A percentile compares a stretch with the other conserved stretches of the same genome.
These are phyloP conservation scores for Portunus trituberculatus DNA, from an alignment of 1,140 invertebrate genomes.

Conservation along the genomic window DNA sequence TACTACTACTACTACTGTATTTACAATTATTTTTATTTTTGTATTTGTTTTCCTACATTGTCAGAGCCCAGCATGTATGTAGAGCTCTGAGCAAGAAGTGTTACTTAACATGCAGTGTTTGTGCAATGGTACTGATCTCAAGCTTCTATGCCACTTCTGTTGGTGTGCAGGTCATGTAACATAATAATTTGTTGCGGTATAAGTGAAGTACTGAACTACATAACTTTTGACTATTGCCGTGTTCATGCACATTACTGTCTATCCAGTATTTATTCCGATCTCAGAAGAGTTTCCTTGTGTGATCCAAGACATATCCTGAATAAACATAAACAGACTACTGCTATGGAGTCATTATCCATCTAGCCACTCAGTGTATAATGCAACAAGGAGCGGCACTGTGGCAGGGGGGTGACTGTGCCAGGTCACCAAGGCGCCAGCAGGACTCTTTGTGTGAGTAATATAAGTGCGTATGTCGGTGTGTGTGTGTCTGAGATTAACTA, in stretches of 20 bases:
- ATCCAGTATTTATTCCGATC: constrained; percentile 74
- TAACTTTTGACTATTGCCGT: not conserved
- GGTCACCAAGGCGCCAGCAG: too few species aligned
- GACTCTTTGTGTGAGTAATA: too few species aligned
- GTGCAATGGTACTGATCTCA: constrained; percentile 76
- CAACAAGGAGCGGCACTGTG: too few species aligned
- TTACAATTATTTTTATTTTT: not conserved
- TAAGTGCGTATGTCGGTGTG: too few species aligned
- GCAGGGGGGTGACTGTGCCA: too few species aligned
- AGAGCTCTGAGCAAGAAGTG: constrained; percentile 4
- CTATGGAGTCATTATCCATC: too few species aligned
- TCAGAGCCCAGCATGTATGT: not conserved
- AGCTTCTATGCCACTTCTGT: constrained; percentile 26
- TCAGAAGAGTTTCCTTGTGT: constrained; percentile 69
- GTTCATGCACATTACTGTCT: constrained; percentile 44
- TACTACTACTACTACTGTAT: not conserved
- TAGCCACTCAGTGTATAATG: too few species aligned
- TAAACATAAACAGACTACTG: constrained; percentile 50
- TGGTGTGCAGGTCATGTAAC: constrained; percentile 32
- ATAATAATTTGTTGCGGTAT: not conserved
- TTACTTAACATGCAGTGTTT: constrained; percentile 42
- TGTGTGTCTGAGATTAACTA: too few species aligned
- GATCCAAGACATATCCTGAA: constrained; percentile 72
- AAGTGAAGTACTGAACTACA: not conserved
- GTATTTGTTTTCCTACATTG: not conserved